Conservation (phyloP, 2,888 invertebrate species). For the Calliphora vomitoria region DNA sequence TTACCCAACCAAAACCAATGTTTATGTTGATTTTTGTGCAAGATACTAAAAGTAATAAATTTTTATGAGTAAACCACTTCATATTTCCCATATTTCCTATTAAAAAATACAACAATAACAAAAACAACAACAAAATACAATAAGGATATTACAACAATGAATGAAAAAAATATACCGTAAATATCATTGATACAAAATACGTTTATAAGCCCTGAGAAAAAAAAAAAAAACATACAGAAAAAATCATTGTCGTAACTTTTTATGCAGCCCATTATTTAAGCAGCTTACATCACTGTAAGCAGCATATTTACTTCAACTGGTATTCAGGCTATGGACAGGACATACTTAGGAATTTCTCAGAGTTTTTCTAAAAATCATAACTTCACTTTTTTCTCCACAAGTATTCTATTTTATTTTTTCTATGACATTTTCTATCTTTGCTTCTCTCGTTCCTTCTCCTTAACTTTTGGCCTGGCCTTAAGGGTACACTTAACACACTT, state of each 20-base stretch:
- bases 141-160: conserved; percentile 36
- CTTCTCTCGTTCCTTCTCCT: conserved; percentile 40
- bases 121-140: conserved; percentile 52
- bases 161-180: conserved; percentile 37
- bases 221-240: conserved; percentile 30
- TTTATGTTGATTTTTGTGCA: conserved; percentile 63
- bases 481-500: conserved; percentile 76
- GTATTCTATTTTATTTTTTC: conserved; percentile 40
- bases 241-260: conserved; percentile 67
- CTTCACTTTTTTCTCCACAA: not conserved
- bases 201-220: conserved; percentile 29
- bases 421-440: conserved; percentile 42
- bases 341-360: conserved; percentile 59
- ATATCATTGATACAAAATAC: conserved; percentile 72
- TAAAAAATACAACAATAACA: conserved; percentile 62
- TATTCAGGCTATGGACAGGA: conserved; percentile 70
- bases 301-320: conserved; percentile 64
- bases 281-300: conserved; percentile 62
- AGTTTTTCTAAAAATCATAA: conserved; percentile 6
- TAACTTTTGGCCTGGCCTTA: conserved; percentile 65
- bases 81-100: conserved; percentile 78
- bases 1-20: not conserved
- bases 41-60: conserved; percentile 79
- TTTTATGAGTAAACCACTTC: conserved; percentile 83
- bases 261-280: conserved; percentile 67